These are phyloP conservation scores for Rutpela maculata DNA, from an alignment of 2,888 invertebrate genomes.

Conservation along the genomic window DNA sequence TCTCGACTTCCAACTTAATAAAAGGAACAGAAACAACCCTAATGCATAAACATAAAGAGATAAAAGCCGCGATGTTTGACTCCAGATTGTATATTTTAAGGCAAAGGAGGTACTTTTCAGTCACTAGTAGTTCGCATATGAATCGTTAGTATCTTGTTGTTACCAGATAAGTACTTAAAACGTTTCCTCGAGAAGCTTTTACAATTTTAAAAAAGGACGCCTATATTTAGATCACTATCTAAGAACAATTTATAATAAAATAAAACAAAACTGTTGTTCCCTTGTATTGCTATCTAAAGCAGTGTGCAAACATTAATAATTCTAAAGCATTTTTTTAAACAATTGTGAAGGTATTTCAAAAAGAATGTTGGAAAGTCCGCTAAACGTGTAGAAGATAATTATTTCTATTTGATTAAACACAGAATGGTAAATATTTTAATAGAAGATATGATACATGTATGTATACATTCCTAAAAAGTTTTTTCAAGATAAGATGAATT, in stretches of 20 bases:
- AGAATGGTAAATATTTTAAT: background rate
- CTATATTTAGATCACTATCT: constrained; percentile 9
- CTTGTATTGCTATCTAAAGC: background rate
- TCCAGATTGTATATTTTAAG: background rate
- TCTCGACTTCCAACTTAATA: constrained; percentile 8
- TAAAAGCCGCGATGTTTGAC: constrained; percentile 21
- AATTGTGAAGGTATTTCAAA: background rate
- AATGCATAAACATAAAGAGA: background rate
- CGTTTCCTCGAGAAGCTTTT: constrained; percentile 2
- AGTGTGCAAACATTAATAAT: background rate
- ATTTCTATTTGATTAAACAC: background rate
- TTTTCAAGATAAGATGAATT: background rate
- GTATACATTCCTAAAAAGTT: background rate
- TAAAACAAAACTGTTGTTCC: background rate
- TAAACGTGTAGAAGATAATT: background rate
- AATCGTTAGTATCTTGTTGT: background rate
- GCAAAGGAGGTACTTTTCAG: constrained; percentile 2
- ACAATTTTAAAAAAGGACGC: background rate
- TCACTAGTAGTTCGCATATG: background rate
- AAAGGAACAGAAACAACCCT: background rate
- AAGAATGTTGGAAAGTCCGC: background rate
- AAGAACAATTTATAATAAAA: background rate
- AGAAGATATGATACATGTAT: background rate
- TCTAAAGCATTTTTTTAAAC: background rate
- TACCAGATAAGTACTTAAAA: background rate